Base-by-base conservation (phyloP, 2,888 invertebrate species). In the Hirtodrosophila cameraria region DNA sequence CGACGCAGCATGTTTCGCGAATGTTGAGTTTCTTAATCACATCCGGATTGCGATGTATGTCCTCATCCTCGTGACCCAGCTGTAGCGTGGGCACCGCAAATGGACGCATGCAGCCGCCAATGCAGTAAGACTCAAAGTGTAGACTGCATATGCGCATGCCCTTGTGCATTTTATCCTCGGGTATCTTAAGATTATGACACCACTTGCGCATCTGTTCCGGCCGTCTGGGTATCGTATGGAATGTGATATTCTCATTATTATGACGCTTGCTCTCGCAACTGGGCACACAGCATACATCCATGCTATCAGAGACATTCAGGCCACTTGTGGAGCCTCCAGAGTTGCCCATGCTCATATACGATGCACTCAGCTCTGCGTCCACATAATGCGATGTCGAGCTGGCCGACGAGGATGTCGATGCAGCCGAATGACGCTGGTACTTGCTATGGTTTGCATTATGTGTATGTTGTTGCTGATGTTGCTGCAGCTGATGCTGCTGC, bases 21-120 rank as follows among this genome's bases (percentile, higher is more conserved):
- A 89, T 89, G 48, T 89, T 89, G 0, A 89, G 62, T 50, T 89
- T 89, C 52, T 89, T 89, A 4, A 89, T 89, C 11, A 89, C 89
- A 52, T 89, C 89, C 5, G 88, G 88, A 74, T 89, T 89, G 5
- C 81, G 83, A 50, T 85, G 84, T 2, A 89, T 89, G 43, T 89
- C 86, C 2, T 82, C 70, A 39, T 89, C 88, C 7, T 89, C 86
- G 42, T 89, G 88, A 0, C 88, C 88, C 57, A 89, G 33, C 2
- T 88, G 72, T 4, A 89, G 46, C 0, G 88, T 89, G 36, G 88
- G 88, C 53, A 89, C 89, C 1, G 88, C 88, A 61, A 89, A 89
- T 0, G 88, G 88, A 27, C 88, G 88, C 88, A 89, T 89, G 30
- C 88, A 89, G 6, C 88, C 88, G 4, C 88, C 88, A 57, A 89